Evolutionary conservation across 1,140 invertebrate genomes (phyloP), one percentile per base, ranked within the genome.

Genomic region (Drosophila serrata): DNA sequence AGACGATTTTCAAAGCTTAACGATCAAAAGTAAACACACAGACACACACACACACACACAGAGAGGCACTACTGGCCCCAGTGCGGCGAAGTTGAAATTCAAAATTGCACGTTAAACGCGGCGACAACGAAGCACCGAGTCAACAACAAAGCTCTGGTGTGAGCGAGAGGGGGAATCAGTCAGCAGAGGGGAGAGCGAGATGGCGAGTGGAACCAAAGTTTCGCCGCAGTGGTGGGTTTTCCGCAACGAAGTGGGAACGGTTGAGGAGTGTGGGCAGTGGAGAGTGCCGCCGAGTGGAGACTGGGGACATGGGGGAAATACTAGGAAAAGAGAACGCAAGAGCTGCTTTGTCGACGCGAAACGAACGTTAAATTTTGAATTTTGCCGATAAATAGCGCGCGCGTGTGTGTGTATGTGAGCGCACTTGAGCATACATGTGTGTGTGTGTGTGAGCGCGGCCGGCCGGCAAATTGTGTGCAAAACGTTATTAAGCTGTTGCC

Each of bases 301-400:
- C n/a, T 29, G 59, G 46, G 46, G 59, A 61, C 22, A 31, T 53
- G 59, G 81, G 51, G 73, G 63, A 80, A 84, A 84, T 84, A 84
- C 81, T 77, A 78, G 81, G 81, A 74, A 84, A 77, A 84, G 61
- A 57, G 62, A 40, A 29, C 45, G 29, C 55, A 51, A 62, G 75
- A 62, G 75, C 79, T 80, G 74, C 69, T 75, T 74, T 82, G 64
- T 75, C 75, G 81, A 82, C 75, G 59, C 58, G 63, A 81, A 85
- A 46, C 74, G 81, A 68, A 84, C 85, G 84, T 88, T 88, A 88
- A 81, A 73, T 75, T 88, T 79, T 46, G 81, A 86, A 81, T 61
- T 65, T 63, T 65, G 69, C 33, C 55, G 58, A 84, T 56, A 81
- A 77, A 80, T 40, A 53, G 46, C 65, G 63, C 37, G 69, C 37